Percentiles rank a stretch among this genome's conserved stretches.
These are phyloP conservation scores for Camponotus fellah DNA, from an alignment of 2,888 invertebrate genomes.

Conservation along the genomic window DNA sequence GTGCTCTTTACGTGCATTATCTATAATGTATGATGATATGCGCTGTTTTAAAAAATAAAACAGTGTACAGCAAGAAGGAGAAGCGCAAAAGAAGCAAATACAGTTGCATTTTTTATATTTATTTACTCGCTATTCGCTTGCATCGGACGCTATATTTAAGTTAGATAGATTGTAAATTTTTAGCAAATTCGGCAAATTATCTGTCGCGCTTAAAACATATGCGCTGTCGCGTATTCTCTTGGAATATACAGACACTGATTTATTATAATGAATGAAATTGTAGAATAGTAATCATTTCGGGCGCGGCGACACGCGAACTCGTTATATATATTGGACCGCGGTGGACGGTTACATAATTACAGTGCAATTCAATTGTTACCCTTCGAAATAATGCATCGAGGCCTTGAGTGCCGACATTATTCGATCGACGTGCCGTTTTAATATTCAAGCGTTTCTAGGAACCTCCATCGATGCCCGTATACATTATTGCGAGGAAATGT, in stretches of 20 bases:
- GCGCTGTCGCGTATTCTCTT: slow-evolving; percentile 9
- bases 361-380: slow-evolving; percentile 37
- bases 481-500: background rate
- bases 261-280: slow-evolving; percentile 47
- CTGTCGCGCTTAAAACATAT: slow-evolving; percentile 15
- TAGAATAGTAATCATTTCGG: slow-evolving; percentile 41
- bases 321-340: slow-evolving; percentile 32
- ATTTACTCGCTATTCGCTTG: background rate
- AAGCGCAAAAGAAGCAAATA: background rate
- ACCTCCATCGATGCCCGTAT: background rate
- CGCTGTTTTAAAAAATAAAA: background rate
- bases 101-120: background rate
- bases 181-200: slow-evolving; percentile 39
- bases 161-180: slow-evolving; percentile 47
- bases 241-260: slow-evolving; percentile 30
- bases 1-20: too few relatives aligned
- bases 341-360: slow-evolving; percentile 31
- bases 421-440: slow-evolving; percentile 30
- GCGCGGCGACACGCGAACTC: slow-evolving; percentile 33
- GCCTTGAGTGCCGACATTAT: slow-evolving; percentile 11
- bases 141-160: slow-evolving; percentile 10
- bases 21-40: background rate
- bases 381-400: slow-evolving; percentile 26
- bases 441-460: slow-evolving; percentile 23
- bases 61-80: background rate